Percentiles rank a stretch among this genome's conserved stretches.
Evolutionary conservation across 2,797 vertebrate species (phyloP).

Genomic region (Smutsia gigantea): DNA sequence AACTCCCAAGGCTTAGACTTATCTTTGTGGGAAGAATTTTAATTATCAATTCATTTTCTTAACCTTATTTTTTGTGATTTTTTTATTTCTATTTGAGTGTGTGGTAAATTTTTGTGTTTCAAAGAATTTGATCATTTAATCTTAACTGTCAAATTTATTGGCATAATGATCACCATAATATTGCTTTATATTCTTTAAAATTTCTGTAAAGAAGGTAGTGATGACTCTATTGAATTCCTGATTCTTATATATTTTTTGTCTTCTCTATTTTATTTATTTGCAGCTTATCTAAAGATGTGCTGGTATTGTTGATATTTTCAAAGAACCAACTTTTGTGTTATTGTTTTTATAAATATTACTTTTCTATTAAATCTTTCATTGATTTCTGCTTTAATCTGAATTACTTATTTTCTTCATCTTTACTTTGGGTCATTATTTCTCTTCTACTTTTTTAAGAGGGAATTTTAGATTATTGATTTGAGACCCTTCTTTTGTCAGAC

Average conservation of each 20-base stretch:
- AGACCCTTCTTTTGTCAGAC: background rate
- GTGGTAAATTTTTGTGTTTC: background rate
- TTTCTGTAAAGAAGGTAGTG: background rate
- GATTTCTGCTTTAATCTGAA: background rate
- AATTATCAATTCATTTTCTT: background rate
- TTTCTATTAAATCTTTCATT: background rate
- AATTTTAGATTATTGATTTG: background rate
- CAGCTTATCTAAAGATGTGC: background rate
- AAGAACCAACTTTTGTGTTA: background rate
- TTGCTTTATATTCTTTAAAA: background rate
- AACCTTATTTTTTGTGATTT: background rate
- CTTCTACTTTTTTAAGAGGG: background rate
- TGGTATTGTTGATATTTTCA: background rate
- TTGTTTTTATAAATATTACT: background rate
- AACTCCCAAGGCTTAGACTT: background rate
- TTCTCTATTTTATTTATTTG: background rate
- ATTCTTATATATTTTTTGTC: background rate
- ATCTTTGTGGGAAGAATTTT: background rate
- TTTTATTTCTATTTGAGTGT: background rate
- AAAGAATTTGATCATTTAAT: background rate
- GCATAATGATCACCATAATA: background rate
- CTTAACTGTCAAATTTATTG: background rate
- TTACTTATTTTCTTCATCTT: background rate
- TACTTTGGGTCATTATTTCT: background rate
- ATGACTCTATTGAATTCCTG: background rate